Base-by-base conservation (phyloP, 53 echinoderm and acorn worm species). In the Holothuria scabra region DNA sequence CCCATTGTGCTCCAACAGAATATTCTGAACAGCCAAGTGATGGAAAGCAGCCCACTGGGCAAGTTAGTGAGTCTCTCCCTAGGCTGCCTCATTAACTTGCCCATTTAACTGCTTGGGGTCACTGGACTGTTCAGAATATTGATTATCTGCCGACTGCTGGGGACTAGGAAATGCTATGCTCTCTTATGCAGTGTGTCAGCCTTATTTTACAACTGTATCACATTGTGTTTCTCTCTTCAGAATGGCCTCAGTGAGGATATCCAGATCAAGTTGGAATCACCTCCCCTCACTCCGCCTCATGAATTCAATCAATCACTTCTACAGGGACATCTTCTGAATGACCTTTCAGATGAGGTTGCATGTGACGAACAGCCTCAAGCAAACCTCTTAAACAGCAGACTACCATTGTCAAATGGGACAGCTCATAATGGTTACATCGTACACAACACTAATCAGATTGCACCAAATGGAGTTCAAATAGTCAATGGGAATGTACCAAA, bases 261-360 rank as follows among this genome's bases (percentile, higher is more conserved):
- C 30, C 88, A 93, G 68, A 60, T 95, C 87, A 94, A 94, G 70
- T 71, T 97, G 22, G 99, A 97, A 64, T 94, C 99, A 21, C 94
- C 99, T 8, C 99, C 99, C 19, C 88, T 97, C 38, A 97, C 94
- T 35, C 99, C 99, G 0, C 99, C 94, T 35, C 84, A 89, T 28
- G 97, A 97, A n/a, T 29, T 64, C 4, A 6, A 13, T 64, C 65
- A 28, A 5, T n/a, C 46, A 71, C 6, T 34, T 16, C 71, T 35
- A 22, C 38, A 31, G 22, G 75, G 18, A 3, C 67, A n/a, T 37
- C 37, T 31, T 2, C 37, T 67, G 19, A 33, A 28, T 34, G 33
- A n/a, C 29, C 25, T 21, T 48, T 72, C 72, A 41, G 52, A 24
- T 46, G 72, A 48, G 44, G 16, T 23, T 21, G 18, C 12, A 12